These are phyloP conservation scores for Mormyrops boulengeri DNA, from an alignment of 2,797 vertebrate species.

Conservation along the genomic window DNA sequence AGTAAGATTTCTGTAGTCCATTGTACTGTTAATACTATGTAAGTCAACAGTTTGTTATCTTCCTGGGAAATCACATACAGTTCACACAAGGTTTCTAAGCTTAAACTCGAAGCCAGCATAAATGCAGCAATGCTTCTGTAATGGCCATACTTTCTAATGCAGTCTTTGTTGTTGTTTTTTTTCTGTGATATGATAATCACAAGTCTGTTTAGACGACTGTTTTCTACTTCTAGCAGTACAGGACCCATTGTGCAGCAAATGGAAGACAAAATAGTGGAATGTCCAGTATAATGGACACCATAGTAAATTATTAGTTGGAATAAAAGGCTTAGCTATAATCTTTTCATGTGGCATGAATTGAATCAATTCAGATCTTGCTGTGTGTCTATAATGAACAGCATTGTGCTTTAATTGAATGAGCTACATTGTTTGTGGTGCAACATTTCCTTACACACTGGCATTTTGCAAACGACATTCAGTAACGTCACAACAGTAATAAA, in stretches of 20 bases:
- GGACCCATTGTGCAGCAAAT: neutral
- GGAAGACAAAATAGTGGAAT: neutral
- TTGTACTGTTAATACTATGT: neutral
- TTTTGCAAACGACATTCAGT: neutral
- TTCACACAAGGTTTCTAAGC: neutral
- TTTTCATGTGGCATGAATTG: neutral
- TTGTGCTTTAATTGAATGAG: slow-evolving; percentile 2
- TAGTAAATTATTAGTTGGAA: slow-evolving; percentile 6
- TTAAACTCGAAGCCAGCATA: neutral
- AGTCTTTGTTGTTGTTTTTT: neutral
- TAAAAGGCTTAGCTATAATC: neutral
- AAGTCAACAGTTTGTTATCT: neutral
- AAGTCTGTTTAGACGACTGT: neutral
- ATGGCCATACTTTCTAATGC: neutral
- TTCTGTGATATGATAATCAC: neutral
- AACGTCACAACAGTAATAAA: neutral
- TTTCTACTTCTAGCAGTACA: neutral
- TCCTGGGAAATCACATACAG: neutral
- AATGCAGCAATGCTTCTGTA: neutral
- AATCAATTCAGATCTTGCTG: neutral
- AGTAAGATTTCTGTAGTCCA: neutral
- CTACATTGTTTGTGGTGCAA: neutral
- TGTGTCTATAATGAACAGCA: neutral
- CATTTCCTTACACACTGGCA: slow-evolving; percentile 1
- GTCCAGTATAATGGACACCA: neutral